Evolutionary conservation across 2,113 vertebrate species (phyloP).

Genomic region (Takifugu bimaculatus): DNA sequence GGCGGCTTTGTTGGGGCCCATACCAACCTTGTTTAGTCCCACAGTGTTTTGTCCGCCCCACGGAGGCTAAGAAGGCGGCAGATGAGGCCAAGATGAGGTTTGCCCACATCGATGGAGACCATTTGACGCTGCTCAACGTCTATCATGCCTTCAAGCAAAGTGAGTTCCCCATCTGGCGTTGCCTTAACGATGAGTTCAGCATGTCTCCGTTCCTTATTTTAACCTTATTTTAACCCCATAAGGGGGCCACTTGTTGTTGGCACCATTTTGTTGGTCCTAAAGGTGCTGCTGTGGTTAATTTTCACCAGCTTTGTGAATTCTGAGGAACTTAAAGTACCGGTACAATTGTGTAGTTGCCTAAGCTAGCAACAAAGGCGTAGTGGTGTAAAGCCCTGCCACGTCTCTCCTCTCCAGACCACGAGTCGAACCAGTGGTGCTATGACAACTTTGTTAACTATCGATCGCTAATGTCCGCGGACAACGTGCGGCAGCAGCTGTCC

Average conservation of each 20-base stretch:
- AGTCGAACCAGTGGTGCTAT: constrained; percentile 99
- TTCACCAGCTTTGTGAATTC: no score
- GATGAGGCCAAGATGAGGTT: constrained; percentile 99
- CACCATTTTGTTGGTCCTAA: no score
- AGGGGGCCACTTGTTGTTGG: no score
- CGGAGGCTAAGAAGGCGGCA: constrained; percentile 99
- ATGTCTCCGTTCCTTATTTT: no score
- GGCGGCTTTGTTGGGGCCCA: constrained; percentile 99
- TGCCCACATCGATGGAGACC: constrained; percentile 99
- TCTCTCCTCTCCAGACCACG: constrained; percentile 82
- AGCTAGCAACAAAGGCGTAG: not conserved
- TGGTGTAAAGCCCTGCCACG: not conserved
- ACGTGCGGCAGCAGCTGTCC: constrained; percentile 97
- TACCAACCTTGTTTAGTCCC: constrained; percentile 99
- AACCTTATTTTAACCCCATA: no score
- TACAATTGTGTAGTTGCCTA: not conserved
- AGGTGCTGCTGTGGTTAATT: no score
- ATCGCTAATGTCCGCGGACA: constrained; percentile 99
- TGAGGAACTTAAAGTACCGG: no score
- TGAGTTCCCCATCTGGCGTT: constrained; percentile 62
- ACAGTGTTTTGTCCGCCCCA: constrained; percentile 99
- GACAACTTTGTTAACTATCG: constrained; percentile 99
- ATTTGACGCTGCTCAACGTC: constrained; percentile 98
- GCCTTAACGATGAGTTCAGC: no score
- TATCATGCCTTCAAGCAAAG: constrained; percentile 99